Conservation (phyloP, 2,888 invertebrate species). For the Noctua fimbriata region DNA sequence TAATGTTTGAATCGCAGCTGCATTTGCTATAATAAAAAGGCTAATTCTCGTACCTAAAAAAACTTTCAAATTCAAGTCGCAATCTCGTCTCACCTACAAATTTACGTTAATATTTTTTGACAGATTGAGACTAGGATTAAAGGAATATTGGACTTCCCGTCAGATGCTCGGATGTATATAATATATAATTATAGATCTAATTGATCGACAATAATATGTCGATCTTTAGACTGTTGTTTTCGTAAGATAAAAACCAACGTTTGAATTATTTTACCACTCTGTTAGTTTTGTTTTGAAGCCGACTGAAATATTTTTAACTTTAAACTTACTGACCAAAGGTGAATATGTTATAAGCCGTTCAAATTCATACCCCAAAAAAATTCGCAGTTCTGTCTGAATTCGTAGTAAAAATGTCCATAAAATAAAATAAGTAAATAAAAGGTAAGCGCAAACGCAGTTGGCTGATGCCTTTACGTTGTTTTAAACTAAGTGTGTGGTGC, state of each 20-base stretch:
- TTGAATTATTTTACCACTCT: neutral
- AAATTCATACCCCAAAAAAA: neutral
- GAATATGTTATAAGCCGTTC: neutral
- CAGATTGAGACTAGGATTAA: neutral
- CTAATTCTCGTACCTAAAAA: neutral
- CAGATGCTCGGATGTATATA: neutral
- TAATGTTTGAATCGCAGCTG: neutral
- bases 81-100: neutral
- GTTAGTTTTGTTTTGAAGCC: neutral
- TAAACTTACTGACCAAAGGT: neutral
- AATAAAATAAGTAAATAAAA: constrained; percentile 19
- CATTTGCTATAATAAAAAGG: neutral
- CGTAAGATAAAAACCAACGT: neutral
- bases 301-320: neutral
- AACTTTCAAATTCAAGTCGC: neutral
- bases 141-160: neutral
- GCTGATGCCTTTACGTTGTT: neutral
- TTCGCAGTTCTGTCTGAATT: neutral
- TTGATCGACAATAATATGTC: too few species aligned
- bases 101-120: neutral
- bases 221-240: too few species aligned
- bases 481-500: constrained; percentile 28
- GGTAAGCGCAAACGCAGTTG: constrained; percentile 4
- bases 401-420: constrained; percentile 6
- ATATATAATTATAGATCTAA: too few species aligned